phyloP scores from a whole-genome alignment of 2,113 vertebrate species.

The Lethenteron camtschaticum region DNA sequence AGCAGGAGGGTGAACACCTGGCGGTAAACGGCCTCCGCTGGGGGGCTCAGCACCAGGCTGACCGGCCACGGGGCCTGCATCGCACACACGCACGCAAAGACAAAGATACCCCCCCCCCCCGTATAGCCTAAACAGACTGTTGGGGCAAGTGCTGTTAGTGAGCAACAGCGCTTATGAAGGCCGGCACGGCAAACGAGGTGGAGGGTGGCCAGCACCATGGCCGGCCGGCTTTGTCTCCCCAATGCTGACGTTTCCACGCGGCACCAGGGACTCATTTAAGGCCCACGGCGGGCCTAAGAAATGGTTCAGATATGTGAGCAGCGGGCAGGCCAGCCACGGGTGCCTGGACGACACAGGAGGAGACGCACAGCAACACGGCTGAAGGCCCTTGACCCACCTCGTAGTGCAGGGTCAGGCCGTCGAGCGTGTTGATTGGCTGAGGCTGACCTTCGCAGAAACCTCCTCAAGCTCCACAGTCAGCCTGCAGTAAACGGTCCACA shows the following conservation, averaged over 20 bases:
- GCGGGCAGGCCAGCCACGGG: no score
- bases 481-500: slow-evolving; percentile 19
- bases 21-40: slow-evolving; percentile 97
- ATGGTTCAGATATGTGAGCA: no score
- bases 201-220: no score
- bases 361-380: neutral
- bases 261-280: no score
- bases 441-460: slow-evolving; percentile 65
- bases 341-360: no score
- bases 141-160: no score
- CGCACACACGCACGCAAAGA: slow-evolving; percentile 6
- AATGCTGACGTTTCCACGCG: no score
- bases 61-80: slow-evolving; percentile 91
- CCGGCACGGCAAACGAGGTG: no score
- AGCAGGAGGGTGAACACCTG: slow-evolving; percentile 83
- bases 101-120: neutral
- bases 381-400: slow-evolving; percentile 32
- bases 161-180: no score
- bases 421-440: slow-evolving; percentile 69
- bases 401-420: slow-evolving; percentile 71
- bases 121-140: no score
- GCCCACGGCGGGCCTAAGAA: no score
- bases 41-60: slow-evolving; percentile 88
- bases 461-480: slow-evolving; percentile 66
- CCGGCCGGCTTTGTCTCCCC: no score